phyloP scores from a whole-genome alignment of 2,888 invertebrate genomes.

The Troides aeacus region DNA sequence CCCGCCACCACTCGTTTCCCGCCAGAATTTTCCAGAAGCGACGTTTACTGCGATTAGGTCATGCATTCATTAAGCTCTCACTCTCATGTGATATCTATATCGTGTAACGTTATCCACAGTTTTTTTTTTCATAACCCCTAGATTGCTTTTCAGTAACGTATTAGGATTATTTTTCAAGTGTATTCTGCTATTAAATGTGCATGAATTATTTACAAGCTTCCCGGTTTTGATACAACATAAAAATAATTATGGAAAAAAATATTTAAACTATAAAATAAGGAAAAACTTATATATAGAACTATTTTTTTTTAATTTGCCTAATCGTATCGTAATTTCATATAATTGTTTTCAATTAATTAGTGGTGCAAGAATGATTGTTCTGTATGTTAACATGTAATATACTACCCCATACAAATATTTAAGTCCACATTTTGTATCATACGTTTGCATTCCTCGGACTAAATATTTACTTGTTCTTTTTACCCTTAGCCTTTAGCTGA shows the following conservation, averaged over 20 bases:
- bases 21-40: constrained; percentile 73
- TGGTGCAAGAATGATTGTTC: too few relatives aligned
- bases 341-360: too few relatives aligned
- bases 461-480: too few relatives aligned
- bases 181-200: background rate
- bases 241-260: background rate
- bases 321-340: too few relatives aligned
- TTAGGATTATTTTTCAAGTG: constrained; percentile 1
- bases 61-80: constrained; percentile 30
- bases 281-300: too few relatives aligned
- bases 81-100: constrained; percentile 28
- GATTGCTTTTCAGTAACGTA: constrained; percentile 5
- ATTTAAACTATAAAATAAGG: too few relatives aligned
- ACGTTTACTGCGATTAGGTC: constrained; percentile 37
- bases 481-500: too few relatives aligned
- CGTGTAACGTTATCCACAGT: constrained; percentile 9
- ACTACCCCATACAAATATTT: too few relatives aligned
- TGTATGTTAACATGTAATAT: too few relatives aligned
- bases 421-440: too few relatives aligned
- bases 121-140: background rate
- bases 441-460: too few relatives aligned
- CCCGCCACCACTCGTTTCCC: constrained; percentile 52
- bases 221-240: background rate
- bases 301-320: too few relatives aligned
- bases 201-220: background rate